A percentile compares a stretch with the other conserved stretches of the same genome.
These are phyloP conservation scores for Drosophila suboccidentalis DNA, from an alignment of 2,888 invertebrate genomes.

Conservation along the genomic window DNA sequence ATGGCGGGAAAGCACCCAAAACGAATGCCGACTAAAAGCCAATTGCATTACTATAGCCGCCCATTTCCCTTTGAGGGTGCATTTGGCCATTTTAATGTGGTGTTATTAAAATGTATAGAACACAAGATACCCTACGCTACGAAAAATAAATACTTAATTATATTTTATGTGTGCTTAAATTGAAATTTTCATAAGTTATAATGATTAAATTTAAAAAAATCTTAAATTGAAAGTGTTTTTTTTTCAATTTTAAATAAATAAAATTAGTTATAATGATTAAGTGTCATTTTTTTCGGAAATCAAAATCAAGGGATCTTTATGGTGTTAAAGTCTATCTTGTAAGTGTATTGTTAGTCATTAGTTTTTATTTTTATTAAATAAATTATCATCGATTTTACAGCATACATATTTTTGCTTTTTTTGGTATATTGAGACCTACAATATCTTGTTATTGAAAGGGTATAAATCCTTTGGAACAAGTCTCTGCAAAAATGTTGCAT, in stretches of 20 bases:
- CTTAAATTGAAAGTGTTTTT: too few species aligned
- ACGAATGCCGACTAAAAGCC: constrained; percentile 49
- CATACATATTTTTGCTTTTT: too few species aligned
- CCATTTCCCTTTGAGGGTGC: constrained; percentile 31
- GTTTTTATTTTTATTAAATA: not conserved
- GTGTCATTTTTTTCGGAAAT: too few species aligned
- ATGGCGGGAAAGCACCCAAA: constrained; percentile 11
- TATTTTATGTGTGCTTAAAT: too few species aligned
- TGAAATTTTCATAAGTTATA: too few species aligned
- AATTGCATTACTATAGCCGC: constrained; percentile 62
- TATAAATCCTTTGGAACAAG: constrained; percentile 19
- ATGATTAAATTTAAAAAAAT: too few species aligned
- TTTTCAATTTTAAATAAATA: too few species aligned
- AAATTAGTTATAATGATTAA: too few species aligned
- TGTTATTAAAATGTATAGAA: not conserved
- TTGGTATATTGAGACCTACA: not conserved
- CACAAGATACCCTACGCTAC: not conserved
- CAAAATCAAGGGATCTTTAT: too few species aligned
- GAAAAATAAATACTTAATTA: too few species aligned
- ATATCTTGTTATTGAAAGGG: not conserved
- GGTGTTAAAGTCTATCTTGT: too few species aligned
- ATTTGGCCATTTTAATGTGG: constrained; percentile 12
- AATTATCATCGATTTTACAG: not conserved
- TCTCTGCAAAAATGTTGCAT: constrained; percentile 20
- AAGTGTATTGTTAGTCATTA: too few species aligned